phyloP scores from a whole-genome alignment of 2,113 vertebrate species.

The Sapajus apella region DNA sequence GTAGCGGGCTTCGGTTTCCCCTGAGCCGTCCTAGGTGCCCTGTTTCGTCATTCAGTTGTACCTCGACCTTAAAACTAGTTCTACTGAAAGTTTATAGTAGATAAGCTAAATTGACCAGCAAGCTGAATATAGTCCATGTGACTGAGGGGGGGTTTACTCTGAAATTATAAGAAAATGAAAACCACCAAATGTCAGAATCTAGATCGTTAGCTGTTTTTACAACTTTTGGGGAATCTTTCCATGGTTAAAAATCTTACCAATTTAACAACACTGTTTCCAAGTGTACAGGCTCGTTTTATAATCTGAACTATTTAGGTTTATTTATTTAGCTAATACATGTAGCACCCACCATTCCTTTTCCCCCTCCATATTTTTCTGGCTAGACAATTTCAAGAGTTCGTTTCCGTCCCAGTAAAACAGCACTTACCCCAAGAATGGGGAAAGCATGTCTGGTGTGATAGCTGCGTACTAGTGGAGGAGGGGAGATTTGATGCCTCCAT shows the following conservation, averaged over 20 bases:
- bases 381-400: background rate
- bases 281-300: background rate
- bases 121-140: background rate
- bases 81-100: background rate
- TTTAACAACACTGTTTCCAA: background rate
- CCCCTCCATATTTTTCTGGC: background rate
- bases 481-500: background rate
- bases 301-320: background rate
- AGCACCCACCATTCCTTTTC: background rate
- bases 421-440: background rate
- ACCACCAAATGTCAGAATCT: background rate
- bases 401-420: background rate
- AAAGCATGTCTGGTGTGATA: background rate
- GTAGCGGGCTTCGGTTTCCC: background rate
- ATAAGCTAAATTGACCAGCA: background rate
- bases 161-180: background rate
- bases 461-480: background rate
- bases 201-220: background rate
- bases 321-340: background rate
- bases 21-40: fast-evolving
- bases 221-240: background rate
- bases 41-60: background rate
- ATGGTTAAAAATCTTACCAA: background rate
- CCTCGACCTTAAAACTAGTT: background rate
- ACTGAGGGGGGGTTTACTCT: background rate